Conservation (phyloP, 2,113 vertebrate species). For the Tiliqua scincoides region DNA sequence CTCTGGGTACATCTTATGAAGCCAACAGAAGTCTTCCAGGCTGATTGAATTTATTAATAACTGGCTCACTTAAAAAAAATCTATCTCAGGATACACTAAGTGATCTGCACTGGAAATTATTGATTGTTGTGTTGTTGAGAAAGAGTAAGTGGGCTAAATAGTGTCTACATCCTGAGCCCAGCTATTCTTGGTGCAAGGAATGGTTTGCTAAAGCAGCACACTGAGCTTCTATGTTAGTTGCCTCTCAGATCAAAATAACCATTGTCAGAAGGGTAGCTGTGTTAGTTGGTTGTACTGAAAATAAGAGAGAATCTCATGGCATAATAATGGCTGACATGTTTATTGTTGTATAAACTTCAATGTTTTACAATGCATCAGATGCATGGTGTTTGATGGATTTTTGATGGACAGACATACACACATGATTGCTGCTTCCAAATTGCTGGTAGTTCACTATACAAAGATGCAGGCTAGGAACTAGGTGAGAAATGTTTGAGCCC, state of each 20-base stretch:
- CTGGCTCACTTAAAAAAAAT: slow-evolving; percentile 6
- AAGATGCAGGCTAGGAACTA: too few relatives aligned
- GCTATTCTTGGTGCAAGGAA: slow-evolving; percentile 9
- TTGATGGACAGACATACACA: too few relatives aligned
- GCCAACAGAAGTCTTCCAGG: neutral
- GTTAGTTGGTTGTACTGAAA: neutral
- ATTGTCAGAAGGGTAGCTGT: too few relatives aligned
- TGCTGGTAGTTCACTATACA: too few relatives aligned
- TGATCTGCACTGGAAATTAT: slow-evolving; percentile 32
- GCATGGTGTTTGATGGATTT: too few relatives aligned
- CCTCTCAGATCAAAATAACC: neutral
- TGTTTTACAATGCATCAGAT: too few relatives aligned
- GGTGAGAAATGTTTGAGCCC: too few relatives aligned
- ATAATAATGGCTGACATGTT: neutral
- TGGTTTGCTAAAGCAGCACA: neutral
- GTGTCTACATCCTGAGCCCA: neutral
- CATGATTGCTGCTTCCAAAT: too few relatives aligned
- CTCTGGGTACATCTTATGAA: neutral
- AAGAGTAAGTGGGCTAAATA: neutral
- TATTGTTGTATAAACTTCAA: too few relatives aligned
- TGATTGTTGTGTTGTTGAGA: neutral
- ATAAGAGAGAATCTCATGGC: neutral
- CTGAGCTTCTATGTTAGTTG: neutral
- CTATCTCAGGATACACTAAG: slow-evolving; percentile 22
- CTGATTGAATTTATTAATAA: slow-evolving; percentile 6